Conservation (phyloP, 2,797 vertebrate species). For the Paedocypris micromegethes region DNA sequence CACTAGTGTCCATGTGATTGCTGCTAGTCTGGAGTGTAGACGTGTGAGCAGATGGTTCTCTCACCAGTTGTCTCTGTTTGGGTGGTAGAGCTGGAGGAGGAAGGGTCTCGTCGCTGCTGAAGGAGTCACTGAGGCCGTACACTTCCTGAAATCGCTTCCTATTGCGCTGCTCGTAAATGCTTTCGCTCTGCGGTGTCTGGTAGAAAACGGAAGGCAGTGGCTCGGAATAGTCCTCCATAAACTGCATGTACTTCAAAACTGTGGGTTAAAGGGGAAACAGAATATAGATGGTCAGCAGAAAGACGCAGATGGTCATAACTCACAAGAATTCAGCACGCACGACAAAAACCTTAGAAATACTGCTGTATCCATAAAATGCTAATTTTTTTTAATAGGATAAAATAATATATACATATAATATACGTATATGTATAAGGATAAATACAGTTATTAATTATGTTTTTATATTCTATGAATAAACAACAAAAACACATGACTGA, state of each 20-base stretch:
- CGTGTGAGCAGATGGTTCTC: slow-evolving; percentile 30
- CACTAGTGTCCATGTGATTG: no score
- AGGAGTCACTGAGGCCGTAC: slow-evolving; percentile 74
- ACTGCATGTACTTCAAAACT: slow-evolving; percentile 90
- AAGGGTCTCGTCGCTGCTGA: slow-evolving; percentile 66
- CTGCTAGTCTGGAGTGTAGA: slow-evolving; percentile 4
- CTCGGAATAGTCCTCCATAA: slow-evolving; percentile 82
- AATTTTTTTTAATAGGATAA: no score
- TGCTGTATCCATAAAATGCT: no score
- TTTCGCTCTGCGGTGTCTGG: slow-evolving; percentile 78
- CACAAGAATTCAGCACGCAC: not conserved
- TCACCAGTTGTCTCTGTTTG: slow-evolving; percentile 88
- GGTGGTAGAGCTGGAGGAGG: slow-evolving; percentile 80
- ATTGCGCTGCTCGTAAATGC: slow-evolving; percentile 80
- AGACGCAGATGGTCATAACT: not conserved
- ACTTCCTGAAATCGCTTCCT: slow-evolving; percentile 72
- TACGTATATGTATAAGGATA: no score
- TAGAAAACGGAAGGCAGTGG: slow-evolving; percentile 82
- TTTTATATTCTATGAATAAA: no score
- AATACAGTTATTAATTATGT: no score
- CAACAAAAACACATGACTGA: no score
- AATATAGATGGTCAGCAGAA: slow-evolving; percentile 5
- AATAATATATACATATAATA: no score
- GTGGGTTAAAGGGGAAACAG: slow-evolving; percentile 28
- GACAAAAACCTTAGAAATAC: no score